phyloP scores from a whole-genome alignment of 37 sponge, comb jelly and placozoan genomes.

The Dysidea cf. avara region DNA sequence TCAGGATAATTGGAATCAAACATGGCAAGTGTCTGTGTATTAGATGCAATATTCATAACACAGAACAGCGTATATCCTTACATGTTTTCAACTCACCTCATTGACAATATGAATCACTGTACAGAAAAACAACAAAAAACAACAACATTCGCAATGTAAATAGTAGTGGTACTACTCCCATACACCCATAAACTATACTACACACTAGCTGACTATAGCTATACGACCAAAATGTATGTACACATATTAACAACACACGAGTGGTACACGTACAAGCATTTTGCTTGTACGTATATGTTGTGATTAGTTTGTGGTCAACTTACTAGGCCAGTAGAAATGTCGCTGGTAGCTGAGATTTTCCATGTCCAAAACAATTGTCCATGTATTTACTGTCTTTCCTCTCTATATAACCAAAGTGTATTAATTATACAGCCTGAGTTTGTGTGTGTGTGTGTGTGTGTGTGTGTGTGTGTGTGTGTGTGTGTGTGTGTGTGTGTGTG shows the following conservation, averaged over 20 bases:
- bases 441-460: neutral
- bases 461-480: neutral
- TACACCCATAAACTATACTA: no score
- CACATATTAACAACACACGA: neutral
- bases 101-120: no score
- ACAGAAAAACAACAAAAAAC: no score
- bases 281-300: no score
- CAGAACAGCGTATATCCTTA: no score
- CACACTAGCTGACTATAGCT: no score
- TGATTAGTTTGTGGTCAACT: no score
- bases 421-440: no score
- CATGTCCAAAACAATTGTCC: slow-evolving; percentile 47
- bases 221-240: neutral
- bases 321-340: slow-evolving; percentile 78
- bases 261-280: neutral
- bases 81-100: no score
- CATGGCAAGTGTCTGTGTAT: slow-evolving; percentile 11
- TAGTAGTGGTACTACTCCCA: no score
- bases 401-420: slow-evolving; percentile 11
- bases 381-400: slow-evolving; percentile 42
- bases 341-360: slow-evolving; percentile 62
- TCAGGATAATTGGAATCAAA: slow-evolving; percentile 66
- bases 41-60: no score
- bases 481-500: neutral
- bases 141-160: no score